Base-by-base conservation (phyloP, 2,113 vertebrate genomes). In the Tilapia sparmanii region DNA sequence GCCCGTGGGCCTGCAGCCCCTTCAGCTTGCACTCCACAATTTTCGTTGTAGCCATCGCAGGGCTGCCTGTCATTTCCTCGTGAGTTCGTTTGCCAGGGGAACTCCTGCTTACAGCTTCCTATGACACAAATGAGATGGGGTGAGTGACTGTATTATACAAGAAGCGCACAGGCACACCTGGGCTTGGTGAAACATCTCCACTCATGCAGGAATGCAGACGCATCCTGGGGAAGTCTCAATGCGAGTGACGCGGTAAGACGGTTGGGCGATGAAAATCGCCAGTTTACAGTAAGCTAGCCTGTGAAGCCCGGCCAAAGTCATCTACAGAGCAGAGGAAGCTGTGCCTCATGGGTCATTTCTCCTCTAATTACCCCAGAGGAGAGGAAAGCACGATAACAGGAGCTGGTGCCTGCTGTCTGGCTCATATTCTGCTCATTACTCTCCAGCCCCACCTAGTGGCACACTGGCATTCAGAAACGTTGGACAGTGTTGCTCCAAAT, bases 1-100 rank as follows among this genome's bases (percentile, higher is more conserved):
- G 89, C 1, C 79, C 93, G 59, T 90, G 94, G 24, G 85, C 94
- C 89, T 96, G 95, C 87, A 98, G 96, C 68, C 96, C 96, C 85
- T 94, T 93, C 87, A 98, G 95, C 91, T 82, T 97, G 94, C 98
- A 99, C 33, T 7, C 18, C 15, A 5, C 73, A 5, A 33, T 54
- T 79, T 88, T 82, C 11, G 8, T 78, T 8, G 29, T 13, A 66
- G 83, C 80, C 54, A 80, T 79, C 5, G 16, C 52, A 10, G 87
- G 35, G 18, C 31, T 45, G 55, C 26, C 83, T 22, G 89, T 85
- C 91, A 93, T 95, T 61, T 96, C 93, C 45, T 92, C 79, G 1
- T 87, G 90, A 12, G 83, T 96, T 42, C 94, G 92, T 82, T 96
- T 96, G 82, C 85, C 86, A 40, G 84, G 79, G 5, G 84, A 89